Conservation (phyloP, 2,113 vertebrate species). For the Macrotis lagotis region DNA sequence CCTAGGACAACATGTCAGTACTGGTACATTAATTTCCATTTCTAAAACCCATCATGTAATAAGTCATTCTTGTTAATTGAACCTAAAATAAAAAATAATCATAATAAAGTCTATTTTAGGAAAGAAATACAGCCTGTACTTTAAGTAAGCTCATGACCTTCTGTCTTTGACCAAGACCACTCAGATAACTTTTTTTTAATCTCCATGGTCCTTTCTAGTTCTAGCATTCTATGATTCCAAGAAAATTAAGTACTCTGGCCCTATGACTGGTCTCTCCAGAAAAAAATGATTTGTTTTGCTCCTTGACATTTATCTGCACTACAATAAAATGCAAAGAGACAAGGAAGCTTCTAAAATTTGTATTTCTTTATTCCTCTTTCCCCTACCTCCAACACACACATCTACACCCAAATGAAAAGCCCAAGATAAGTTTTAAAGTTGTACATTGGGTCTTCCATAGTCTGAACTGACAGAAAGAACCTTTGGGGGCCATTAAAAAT, state of each 20-base stretch:
- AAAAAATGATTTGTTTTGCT: not conserved
- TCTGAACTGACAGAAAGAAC: not conserved
- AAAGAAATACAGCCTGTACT: not conserved
- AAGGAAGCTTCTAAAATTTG: not conserved
- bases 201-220: not conserved
- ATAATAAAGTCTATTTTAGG: not conserved
- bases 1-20: not conserved
- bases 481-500: not conserved
- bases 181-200: not conserved
- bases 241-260: not conserved
- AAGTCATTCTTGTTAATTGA: not conserved
- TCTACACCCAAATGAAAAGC: not conserved
- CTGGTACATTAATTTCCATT: not conserved
- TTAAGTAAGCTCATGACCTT: not conserved
- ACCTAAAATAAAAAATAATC: slow-evolving; percentile 10
- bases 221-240: slow-evolving; percentile 23
- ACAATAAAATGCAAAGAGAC: slow-evolving; percentile 21
- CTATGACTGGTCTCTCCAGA: not conserved
- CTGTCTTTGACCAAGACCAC: not conserved
- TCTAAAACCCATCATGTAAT: slow-evolving; percentile 11
- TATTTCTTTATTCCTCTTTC: not conserved
- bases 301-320: slow-evolving; percentile 6
- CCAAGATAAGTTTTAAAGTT: not conserved
- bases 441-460: not conserved
- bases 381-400: not conserved